Evolutionary conservation across 2,797 vertebrate genomes (phyloP).

Genomic region (Manis pentadactyla): DNA sequence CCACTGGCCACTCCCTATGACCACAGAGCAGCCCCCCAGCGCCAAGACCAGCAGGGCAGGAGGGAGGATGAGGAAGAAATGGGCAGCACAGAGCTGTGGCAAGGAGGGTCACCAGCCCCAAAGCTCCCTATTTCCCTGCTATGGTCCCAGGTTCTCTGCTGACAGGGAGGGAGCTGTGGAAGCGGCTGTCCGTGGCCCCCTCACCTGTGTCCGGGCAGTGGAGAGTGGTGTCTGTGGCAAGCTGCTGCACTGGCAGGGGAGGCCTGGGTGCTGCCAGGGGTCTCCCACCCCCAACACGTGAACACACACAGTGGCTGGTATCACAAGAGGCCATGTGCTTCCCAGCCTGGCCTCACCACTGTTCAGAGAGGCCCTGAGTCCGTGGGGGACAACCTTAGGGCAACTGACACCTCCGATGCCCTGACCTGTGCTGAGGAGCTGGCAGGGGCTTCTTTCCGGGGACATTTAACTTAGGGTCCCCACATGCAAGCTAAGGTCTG

Average conservation of each 20-base stretch:
- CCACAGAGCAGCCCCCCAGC: neutral
- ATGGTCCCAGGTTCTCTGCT: no score
- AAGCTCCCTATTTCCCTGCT: neutral
- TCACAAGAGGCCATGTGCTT: fast-evolving
- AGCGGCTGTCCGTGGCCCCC: neutral
- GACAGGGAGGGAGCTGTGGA: neutral
- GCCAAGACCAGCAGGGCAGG: neutral
- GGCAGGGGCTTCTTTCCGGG: neutral
- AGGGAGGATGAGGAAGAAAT: neutral
- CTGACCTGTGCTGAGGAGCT: neutral
- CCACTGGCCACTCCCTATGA: no score
- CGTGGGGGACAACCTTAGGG: neutral
- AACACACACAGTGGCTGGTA: neutral
- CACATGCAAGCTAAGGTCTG: neutral
- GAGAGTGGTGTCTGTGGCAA: no score
- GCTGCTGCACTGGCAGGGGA: neutral
- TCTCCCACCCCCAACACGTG: neutral
- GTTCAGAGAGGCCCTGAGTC: neutral
- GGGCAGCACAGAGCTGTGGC: neutral
- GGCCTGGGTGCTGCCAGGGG: neutral
- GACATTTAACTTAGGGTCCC: neutral
- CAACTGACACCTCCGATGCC: fast-evolving
- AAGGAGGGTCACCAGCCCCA: neutral
- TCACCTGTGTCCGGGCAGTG: neutral
- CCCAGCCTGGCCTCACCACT: neutral